phyloP scores from a whole-genome alignment of 2,888 invertebrate species.

The Drosophila algonquin region DNA sequence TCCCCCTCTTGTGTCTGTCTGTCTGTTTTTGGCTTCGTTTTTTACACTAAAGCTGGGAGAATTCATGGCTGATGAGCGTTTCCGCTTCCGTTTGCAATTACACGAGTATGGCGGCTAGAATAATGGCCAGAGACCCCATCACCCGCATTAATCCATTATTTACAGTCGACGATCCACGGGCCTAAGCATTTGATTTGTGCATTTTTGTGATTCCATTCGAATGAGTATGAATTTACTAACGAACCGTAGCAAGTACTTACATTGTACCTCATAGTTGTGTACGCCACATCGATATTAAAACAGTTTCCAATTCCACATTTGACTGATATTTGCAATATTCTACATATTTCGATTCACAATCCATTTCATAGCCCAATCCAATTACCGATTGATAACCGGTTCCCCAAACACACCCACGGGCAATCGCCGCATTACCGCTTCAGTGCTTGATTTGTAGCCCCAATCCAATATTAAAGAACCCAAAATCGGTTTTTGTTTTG shows the following conservation, averaged over 20 bases:
- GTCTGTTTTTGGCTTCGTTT: constrained; percentile 20
- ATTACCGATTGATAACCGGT: neutral
- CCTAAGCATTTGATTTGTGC: neutral
- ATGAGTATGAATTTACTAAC: neutral
- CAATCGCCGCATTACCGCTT: too few species aligned
- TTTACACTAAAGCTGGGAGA: constrained; percentile 34
- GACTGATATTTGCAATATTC: neutral
- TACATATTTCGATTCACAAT: too few species aligned
- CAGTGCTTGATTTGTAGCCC: neutral
- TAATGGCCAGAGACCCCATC: constrained; percentile 15
- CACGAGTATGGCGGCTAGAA: constrained; percentile 23
- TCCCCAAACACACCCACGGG: too few species aligned
- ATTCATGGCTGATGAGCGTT: constrained; percentile 55
- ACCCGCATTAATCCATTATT: constrained; percentile 30
- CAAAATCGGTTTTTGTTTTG: neutral
- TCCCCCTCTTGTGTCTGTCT: constrained; percentile 12
- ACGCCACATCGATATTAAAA: neutral
- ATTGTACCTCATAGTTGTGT: neutral
- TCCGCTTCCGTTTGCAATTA: constrained; percentile 72
- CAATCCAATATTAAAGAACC: neutral
- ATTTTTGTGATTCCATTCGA: constrained; percentile 8
- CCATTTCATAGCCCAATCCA: neutral
- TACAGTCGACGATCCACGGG: constrained; percentile 4
- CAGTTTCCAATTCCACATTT: too few species aligned
- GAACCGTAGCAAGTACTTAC: neutral